Evolutionary conservation across 2,797 vertebrate genomes (phyloP).

Genomic region (Anniella stebbinsi): DNA sequence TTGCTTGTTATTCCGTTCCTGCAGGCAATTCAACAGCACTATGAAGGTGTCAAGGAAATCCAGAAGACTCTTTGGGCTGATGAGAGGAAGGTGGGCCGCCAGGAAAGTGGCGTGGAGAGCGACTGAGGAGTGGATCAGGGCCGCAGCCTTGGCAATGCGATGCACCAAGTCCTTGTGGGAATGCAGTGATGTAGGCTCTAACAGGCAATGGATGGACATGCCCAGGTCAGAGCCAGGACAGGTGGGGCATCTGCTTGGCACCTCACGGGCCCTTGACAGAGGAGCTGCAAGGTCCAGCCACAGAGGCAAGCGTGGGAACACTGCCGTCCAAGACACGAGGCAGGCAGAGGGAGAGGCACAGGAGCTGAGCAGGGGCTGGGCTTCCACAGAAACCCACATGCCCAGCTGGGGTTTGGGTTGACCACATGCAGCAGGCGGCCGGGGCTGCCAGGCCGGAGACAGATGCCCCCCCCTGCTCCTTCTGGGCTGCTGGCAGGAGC

Average conservation of each 20-base stretch:
- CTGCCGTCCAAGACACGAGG: background rate
- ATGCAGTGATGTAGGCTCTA: constrained; percentile 45
- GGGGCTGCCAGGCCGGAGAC: too few relatives aligned
- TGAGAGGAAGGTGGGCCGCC: constrained; percentile 74
- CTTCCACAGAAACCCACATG: background rate
- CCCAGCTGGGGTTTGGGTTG: background rate
- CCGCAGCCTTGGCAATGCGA: constrained; percentile 79
- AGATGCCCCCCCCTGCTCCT: constrained; percentile 31
- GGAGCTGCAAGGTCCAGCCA: background rate
- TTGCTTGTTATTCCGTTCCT: constrained; percentile 52
- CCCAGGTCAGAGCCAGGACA: background rate
- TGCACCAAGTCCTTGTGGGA: constrained; percentile 54
- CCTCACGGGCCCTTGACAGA: background rate
- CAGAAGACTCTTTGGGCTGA: constrained; percentile 81
- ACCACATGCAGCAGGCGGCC: background rate
- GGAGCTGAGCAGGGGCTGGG: too few relatives aligned
- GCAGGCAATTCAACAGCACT: constrained; percentile 68
- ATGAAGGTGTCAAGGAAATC: constrained; percentile 81
- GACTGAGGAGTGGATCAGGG: constrained; percentile 84
- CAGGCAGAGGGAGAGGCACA: background rate
- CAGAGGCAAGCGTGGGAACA: too few relatives aligned
- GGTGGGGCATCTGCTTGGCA: background rate
- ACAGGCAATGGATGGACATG: rapidly evolving
- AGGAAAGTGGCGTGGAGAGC: constrained; percentile 75
- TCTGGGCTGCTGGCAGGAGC: constrained; percentile 40